Conservation (phyloP, 2,888 invertebrate species). For the Cosmia pyralina region DNA sequence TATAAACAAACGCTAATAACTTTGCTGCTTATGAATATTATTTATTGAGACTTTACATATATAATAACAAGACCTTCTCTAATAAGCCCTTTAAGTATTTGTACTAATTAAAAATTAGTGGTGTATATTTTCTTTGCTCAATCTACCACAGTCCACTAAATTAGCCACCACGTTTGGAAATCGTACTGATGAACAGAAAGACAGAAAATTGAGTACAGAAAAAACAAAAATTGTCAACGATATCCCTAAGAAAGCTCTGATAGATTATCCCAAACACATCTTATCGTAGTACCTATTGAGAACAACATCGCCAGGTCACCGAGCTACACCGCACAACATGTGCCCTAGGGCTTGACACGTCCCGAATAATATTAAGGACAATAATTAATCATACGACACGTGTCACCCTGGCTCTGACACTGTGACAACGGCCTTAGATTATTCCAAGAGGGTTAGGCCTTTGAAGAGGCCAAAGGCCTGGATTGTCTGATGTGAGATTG, state of each 20-base stretch:
- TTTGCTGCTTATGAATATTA: too few relatives aligned
- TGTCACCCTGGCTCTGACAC: constrained; percentile 35
- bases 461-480: constrained; percentile 12
- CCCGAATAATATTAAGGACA: constrained; percentile 48
- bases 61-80: too few relatives aligned
- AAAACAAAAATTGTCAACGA: neutral
- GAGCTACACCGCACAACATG: constrained; percentile 18
- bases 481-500: neutral
- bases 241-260: too few relatives aligned
- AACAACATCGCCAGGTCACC: constrained; percentile 5
- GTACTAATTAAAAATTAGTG: too few relatives aligned
- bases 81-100: too few relatives aligned
- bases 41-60: too few relatives aligned
- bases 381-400: constrained; percentile 62
- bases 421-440: constrained; percentile 21
- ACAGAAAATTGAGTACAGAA: neutral
- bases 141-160: neutral
- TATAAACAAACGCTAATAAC: too few relatives aligned
- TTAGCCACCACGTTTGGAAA: neutral
- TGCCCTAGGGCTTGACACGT: constrained; percentile 34
- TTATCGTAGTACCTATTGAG: neutral
- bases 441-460: constrained; percentile 22
- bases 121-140: neutral
- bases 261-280: neutral
- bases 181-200: neutral